Evolutionary conservation across 2,113 vertebrate genomes (phyloP).

Genomic region (Aphelocoma coerulescens): DNA sequence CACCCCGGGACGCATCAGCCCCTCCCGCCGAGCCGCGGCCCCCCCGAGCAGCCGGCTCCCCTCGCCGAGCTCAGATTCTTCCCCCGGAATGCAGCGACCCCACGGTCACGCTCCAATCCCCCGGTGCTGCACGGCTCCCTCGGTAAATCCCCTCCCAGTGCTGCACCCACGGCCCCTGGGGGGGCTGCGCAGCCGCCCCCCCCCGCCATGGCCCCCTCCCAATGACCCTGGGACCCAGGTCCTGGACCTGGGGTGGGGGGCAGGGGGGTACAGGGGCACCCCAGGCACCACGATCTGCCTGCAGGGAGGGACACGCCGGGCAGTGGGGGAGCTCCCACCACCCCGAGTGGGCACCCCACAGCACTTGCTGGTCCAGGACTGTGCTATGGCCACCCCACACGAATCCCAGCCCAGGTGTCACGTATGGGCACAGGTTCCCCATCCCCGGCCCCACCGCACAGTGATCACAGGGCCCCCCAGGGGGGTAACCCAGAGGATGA

Average conservation of each 20-base stretch:
- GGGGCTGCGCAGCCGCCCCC: not conserved
- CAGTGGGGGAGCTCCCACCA: not conserved
- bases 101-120: not conserved
- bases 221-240: not conserved
- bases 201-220: not conserved
- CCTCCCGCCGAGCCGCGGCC: not conserved
- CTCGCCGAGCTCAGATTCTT: not conserved
- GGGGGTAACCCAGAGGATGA: no score
- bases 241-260: no score
- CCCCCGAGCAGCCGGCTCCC: not conserved
- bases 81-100: not conserved
- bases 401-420: not conserved
- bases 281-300: not conserved
- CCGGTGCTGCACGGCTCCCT: not conserved
- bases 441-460: fast-evolving
- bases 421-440: not conserved
- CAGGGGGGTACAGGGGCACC: not conserved
- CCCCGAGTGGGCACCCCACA: not conserved
- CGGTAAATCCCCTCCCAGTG: not conserved
- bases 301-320: not conserved
- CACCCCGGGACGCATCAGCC: not conserved
- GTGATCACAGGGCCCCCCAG: not conserved
- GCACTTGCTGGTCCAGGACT: no score
- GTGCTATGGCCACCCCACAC: not conserved
- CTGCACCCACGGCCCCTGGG: no score